A percentile compares a stretch with the other conserved stretches of the same genome.
These are phyloP conservation scores for Poicephalus gulielmi DNA, from an alignment of 2,113 vertebrate species.

Conservation along the genomic window DNA sequence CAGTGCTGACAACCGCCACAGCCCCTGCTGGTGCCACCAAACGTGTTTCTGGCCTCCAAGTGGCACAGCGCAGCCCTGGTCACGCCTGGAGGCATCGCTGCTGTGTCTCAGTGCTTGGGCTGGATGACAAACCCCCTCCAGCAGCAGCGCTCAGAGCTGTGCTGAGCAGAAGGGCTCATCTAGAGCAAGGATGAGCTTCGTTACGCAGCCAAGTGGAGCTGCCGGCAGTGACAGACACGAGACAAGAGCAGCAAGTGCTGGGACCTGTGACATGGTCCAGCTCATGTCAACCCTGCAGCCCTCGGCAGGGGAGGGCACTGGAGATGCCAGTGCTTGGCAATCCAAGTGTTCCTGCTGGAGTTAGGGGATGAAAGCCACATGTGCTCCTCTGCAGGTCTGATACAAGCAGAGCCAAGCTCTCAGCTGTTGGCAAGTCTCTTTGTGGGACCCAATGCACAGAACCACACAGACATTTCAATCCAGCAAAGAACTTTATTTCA, in stretches of 20 bases:
- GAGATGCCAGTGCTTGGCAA: neutral
- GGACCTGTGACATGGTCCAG: neutral
- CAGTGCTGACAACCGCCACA: neutral
- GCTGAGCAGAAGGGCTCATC: neutral
- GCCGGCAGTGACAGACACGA: neutral
- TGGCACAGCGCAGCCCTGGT: neutral
- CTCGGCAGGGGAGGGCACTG: neutral
- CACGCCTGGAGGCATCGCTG: neutral
- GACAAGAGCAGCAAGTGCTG: neutral
- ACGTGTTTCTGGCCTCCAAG: rapidly evolving
- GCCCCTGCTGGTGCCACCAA: neutral
- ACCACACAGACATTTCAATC: neutral
- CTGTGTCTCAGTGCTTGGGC: neutral
- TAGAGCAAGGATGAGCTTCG: neutral
- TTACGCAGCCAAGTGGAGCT: neutral
- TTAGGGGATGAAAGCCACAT: rapidly evolving
- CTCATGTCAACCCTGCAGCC: neutral
- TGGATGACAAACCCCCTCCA: neutral
- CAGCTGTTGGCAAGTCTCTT: neutral
- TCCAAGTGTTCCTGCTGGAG: neutral
- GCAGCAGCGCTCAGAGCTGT: neutral
- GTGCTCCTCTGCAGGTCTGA: neutral
- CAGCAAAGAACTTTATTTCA: constrained; percentile 23
- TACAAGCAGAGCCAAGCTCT: neutral
- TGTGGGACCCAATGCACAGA: neutral